Percentiles rank a stretch among this genome's conserved stretches.
phyloP scores from a whole-genome alignment of 1,140 invertebrate genomes.

The Drosophila chauvacae region DNA sequence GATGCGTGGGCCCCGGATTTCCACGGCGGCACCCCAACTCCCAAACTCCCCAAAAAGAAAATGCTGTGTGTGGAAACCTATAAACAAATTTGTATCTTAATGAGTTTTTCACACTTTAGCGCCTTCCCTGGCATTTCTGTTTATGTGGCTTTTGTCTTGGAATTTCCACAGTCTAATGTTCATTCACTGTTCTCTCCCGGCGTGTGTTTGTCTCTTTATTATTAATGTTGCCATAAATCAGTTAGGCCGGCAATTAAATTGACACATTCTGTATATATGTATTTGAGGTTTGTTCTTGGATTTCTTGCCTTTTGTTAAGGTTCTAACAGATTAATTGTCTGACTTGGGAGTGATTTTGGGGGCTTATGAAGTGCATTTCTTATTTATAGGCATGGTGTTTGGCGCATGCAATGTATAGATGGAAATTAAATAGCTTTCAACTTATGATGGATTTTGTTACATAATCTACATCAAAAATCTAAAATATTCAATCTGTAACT shows the following conservation, averaged over 20 bases:
- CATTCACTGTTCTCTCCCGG: conserved; percentile 18
- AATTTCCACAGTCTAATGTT: conserved; percentile 23
- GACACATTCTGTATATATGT: conserved; percentile 46
- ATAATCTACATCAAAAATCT: neutral
- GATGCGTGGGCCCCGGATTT: conserved; percentile 29
- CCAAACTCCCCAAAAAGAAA: conserved; percentile 1
- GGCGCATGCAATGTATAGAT: neutral
- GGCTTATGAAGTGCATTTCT: conserved; percentile 5
- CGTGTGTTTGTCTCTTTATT: conserved; percentile 29
- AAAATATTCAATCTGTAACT: neutral
- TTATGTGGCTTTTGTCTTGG: conserved; percentile 11
- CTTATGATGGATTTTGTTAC: neutral
- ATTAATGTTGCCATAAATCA: conserved; percentile 52
- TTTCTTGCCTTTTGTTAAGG: conserved; percentile 34
- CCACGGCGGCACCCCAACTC: conserved; percentile 2
- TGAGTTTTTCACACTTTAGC: conserved; percentile 59
- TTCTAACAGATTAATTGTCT: conserved; percentile 34
- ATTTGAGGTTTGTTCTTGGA: conserved; percentile 40
- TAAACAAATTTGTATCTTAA: conserved; percentile 60
- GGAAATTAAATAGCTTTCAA: neutral
- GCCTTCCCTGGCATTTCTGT: conserved; percentile 21
- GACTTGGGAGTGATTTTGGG: conserved; percentile 18
- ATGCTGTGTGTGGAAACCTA: conserved; percentile 16
- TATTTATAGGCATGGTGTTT: conserved; percentile 2
- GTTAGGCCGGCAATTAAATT: conserved; percentile 50